Evolutionary conservation across 2,113 vertebrate genomes (phyloP), one percentile per base, ranked within the genome.

Genomic region (Apistogramma diplotaenia): DNA sequence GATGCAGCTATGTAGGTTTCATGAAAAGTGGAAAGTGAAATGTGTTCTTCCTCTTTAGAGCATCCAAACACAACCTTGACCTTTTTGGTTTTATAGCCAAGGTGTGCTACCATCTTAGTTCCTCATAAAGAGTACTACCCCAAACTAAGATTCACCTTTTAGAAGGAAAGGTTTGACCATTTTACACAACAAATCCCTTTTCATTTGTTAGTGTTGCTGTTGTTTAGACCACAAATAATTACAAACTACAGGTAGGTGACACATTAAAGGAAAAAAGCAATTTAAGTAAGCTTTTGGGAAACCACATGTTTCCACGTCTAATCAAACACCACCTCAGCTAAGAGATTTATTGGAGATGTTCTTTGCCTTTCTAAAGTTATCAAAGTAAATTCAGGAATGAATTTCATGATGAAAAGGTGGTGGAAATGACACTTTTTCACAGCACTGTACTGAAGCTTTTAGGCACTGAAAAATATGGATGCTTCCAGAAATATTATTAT

Each of bases 1-100:
- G n/a, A 37, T 23, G 0, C 33, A 4, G 11, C 11, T 33, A 61
- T 21, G 13, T 2, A 37, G 59, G 35, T 62, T 62, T 40, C 60
- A 40, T 62, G 33, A 62, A 40, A 40, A 16, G 9, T 62, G 60
- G n/a, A 40, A 35, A 62, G 33, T 35, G 33, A 62, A 23, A 62
- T 0, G 1, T 62, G 0, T 40, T 61, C 10, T 11, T 31, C 31
- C 12, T 12, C 4, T 62, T 62, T 62, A 5, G 4, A 23, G 40
- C n/a, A 40, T 62, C n/a, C 35, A 16, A 62, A 62, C 4, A 1
- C 61, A 65, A 25, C 61, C 3, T 0, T 65, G 33, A 65, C 61
- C 60, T 43, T 43, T 37, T 65, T 13, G 15, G 61, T 43, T 10
- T 65, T 21, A 18, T 21, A 65, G 35, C 43, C 23, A 23, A 25